Conservation (phyloP, 2,888 invertebrate genomes). For the Sinelater perroti region DNA sequence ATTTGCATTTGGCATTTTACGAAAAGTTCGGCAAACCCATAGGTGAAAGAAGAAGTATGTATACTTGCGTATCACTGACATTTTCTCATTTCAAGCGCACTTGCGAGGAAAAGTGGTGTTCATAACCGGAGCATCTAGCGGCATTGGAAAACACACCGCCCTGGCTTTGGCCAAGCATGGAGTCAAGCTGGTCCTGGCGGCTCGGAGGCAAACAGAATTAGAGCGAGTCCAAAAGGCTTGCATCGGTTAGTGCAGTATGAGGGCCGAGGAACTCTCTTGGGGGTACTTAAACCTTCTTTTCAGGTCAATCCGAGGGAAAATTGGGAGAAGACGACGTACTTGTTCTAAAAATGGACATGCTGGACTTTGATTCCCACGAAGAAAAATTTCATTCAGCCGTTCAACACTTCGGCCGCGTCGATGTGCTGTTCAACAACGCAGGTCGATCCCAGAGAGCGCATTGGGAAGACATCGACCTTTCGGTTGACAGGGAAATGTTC, state of each 20-base stretch:
- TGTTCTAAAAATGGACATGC: conserved; percentile 74
- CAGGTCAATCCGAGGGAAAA: conserved; percentile 58
- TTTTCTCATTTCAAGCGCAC: too few species aligned
- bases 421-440: conserved; percentile 83
- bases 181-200: conserved; percentile 73
- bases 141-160: conserved; percentile 80
- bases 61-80: too few species aligned
- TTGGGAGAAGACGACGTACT: conserved; percentile 70
- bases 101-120: conserved; percentile 74
- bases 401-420: conserved; percentile 74
- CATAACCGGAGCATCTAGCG: conserved; percentile 86
- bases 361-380: conserved; percentile 68
- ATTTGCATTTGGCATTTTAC: conserved; percentile 66
- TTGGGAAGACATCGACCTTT: conserved; percentile 75
- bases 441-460: conserved; percentile 79
- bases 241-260: conserved; percentile 61
- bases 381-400: conserved; percentile 69
- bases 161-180: conserved; percentile 72
- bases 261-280: too few species aligned
- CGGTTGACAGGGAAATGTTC: conserved; percentile 78
- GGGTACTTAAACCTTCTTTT: conserved; percentile 34
- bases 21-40: conserved; percentile 70
- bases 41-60: too few species aligned
- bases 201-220: conserved; percentile 70
- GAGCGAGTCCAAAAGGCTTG: conserved; percentile 73